phyloP scores from a whole-genome alignment of 2,797 vertebrate genomes.

The Spinus olivaceus region DNA sequence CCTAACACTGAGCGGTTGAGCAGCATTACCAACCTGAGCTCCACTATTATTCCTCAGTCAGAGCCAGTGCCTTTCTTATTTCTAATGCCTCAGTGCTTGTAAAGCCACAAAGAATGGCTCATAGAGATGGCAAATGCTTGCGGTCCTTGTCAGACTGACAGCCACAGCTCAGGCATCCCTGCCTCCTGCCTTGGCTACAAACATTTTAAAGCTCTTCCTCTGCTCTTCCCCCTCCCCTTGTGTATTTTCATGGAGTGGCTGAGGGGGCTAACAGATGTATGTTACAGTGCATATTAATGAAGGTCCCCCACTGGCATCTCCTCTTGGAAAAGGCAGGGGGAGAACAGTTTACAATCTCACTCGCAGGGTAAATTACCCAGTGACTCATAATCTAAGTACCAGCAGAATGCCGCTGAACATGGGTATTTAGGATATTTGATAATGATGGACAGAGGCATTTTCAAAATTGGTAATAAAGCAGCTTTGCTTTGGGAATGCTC shows the following conservation, averaged over 20 bases:
- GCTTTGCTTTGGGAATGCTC: background rate
- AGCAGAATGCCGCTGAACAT: background rate
- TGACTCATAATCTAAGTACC: conserved; percentile 49
- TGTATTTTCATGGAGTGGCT: conserved; percentile 34
- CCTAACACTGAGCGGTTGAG: background rate
- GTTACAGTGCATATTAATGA: conserved; percentile 75
- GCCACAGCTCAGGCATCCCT: background rate
- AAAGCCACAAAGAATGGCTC: conserved; percentile 11
- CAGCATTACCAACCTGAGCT: conserved; percentile 21
- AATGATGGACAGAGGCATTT: conserved; percentile 6
- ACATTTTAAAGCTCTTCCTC: background rate
- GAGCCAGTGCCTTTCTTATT: background rate
- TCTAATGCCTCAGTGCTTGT: conserved; percentile 10
- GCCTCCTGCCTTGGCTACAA: background rate
- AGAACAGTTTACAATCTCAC: conserved; percentile 29
- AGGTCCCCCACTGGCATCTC: conserved; percentile 59
- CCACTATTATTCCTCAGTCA: background rate
- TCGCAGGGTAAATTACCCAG: conserved; percentile 40
- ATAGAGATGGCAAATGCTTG: background rate
- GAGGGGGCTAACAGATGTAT: conserved; percentile 64
- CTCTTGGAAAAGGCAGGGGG: conserved; percentile 18
- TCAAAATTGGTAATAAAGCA: conserved; percentile 25
- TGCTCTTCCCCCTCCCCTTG: conserved; percentile 38
- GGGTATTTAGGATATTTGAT: conserved; percentile 34
- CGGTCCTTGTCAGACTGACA: background rate